These are phyloP conservation scores for Hipposideros armiger DNA, from an alignment of 2,113 vertebrate species.

Conservation along the genomic window DNA sequence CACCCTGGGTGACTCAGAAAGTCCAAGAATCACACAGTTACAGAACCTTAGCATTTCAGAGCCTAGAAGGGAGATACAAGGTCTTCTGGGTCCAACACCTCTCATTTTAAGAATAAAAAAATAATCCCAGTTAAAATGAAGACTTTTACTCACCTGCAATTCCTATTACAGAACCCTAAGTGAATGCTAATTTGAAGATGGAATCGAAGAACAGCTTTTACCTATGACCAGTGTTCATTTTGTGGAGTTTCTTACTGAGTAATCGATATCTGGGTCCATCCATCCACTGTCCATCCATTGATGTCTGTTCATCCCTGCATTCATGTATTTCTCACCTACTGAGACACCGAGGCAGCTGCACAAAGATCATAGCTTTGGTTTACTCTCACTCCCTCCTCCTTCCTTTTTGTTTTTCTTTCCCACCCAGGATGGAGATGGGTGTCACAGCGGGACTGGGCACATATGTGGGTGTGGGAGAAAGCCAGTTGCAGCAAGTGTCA, in stretches of 20 bases:
- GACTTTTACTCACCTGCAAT: neutral
- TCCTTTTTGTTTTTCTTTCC: neutral
- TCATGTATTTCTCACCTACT: neutral
- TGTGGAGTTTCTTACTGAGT: neutral
- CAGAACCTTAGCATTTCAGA: neutral
- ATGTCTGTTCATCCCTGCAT: no score
- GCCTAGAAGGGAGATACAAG: neutral
- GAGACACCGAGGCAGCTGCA: neutral
- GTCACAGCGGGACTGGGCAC: accelerated
- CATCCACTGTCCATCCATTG: neutral
- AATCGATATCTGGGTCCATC: accelerated
- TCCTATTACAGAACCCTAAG: neutral
- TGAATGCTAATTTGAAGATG: neutral
- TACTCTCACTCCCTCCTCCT: neutral
- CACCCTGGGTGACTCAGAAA: neutral
- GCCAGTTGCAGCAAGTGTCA: neutral
- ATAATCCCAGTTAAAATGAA: neutral
- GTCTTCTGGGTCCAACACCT: neutral
- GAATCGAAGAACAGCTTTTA: neutral
- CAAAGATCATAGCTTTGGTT: neutral
- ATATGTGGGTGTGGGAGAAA: accelerated
- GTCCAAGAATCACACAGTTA: neutral
- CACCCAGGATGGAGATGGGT: accelerated
- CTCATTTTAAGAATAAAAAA: conserved; percentile 30
- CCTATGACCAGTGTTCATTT: neutral